Base-by-base conservation (phyloP, 2,888 invertebrate genomes). In the Emmelina monodactyla region DNA sequence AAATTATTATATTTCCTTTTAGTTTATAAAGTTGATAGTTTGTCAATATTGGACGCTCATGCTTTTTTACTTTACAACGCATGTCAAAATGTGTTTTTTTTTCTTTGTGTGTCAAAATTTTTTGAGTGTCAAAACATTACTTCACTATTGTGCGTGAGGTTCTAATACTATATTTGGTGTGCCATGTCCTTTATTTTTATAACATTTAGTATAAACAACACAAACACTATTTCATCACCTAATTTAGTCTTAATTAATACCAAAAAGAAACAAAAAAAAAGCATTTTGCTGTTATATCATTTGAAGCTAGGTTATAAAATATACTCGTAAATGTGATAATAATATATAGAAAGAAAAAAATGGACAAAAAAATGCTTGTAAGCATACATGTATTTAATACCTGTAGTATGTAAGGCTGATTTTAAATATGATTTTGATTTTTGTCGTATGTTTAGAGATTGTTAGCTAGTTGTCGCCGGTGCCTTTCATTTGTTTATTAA, bases 271-370 rank as follows among this genome's bases (percentile, higher is more conserved):
- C 25, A 25, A 58, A 66, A 64, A 67, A 65, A 54, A 44, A 50
- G 53, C 58, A 60, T 62, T 66, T 29, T 52, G 56, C 55, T 50
- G 44, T 60, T 53, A 47, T 59, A 59, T 63, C 53, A 49, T 52
- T 53, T 54, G 41, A 47, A 54, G 47, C 44, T 76, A 72, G 63
- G 51, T 54, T 62, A 60, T 62, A 59, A 42, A 50, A 64, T 61
- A 70, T 73, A 73, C 75, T 72, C 71, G 54, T 70, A 62, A 65
- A 75, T 73, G 75, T 76, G 75, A 78, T 73, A 70, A 57, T 68
- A 63, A 55, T n/a, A 61, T 58, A 52, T 61, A 65, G 55, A 62
- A 67, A 69, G 65, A 60, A 47, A 51, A n/a, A n/a, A n/a, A n/a
- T n/a, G n/a, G n/a, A 61, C 62, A 67, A 70, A 70, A 66, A 58